Base-by-base conservation (phyloP, 1,140 invertebrate species). In the Zaprionus ornatus region DNA sequence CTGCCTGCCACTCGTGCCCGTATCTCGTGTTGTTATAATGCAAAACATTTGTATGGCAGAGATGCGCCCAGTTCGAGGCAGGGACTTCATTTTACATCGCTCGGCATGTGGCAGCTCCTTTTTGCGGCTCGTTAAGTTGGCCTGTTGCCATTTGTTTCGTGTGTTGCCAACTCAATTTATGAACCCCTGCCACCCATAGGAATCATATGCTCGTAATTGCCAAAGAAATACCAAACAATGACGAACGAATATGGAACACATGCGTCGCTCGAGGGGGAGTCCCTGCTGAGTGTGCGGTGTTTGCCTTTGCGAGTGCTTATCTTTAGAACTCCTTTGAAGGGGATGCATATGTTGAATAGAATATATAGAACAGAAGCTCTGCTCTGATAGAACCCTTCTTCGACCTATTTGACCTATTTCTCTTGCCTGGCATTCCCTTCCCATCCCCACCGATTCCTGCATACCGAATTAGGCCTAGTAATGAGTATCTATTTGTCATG, bases 51-150 rank as follows among this genome's bases (percentile, higher is more conserved):
- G 83, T 87, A 88, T 71, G 45, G 42, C 52, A 63, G 42, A 74
- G 62, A 63, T 70, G 59, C 65, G 42, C 32, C 17, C 23, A 42
- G 35, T 54, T 45, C 66, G 65, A 82, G 67, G 61, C 79, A 74
- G 63, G 69, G 74, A 61, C 69, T 73, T 50, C 77, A 80, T 79
- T 83, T 77, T 68, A 74, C 52, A 50, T 59, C 45, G 50, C 23
- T 21, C 25, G 12, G 66, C 35, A 62, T 72, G 77, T 63, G 61
- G 65, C 77, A 74, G 69, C 68, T 79, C 27, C 37, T 87, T 83
- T 80, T 87, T 87, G 84, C 65, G 77, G 80, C 84, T 80, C 84
- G 84, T 80, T 83, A 77, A 69, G 80, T 64, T 83, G 69, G 79
- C 77, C 62, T 35, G 63, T 21, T 88, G 83, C 84, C 83, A 87